These are phyloP conservation scores for Montifringilla adamsi DNA, from an alignment of 2,113 vertebrate species.

Conservation along the genomic window DNA sequence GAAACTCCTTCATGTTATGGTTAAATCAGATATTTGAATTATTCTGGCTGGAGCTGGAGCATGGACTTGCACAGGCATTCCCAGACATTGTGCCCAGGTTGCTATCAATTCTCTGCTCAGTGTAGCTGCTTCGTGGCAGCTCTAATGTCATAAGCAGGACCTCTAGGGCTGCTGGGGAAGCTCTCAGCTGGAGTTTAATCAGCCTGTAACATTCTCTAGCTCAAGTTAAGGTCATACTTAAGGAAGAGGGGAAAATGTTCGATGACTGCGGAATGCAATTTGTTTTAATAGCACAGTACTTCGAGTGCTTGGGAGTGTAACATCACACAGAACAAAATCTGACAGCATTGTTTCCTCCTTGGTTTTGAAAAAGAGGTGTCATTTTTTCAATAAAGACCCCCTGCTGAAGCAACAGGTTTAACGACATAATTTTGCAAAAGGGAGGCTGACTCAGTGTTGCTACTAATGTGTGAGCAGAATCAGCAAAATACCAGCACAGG, in stretches of 20 bases:
- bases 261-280: neutral
- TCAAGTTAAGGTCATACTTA: neutral
- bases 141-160: neutral
- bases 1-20: neutral
- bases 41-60: neutral
- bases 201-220: neutral
- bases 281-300: neutral
- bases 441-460: conserved; percentile 12
- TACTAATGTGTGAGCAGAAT: neutral
- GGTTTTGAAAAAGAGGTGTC: neutral
- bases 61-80: neutral
- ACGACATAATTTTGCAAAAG: neutral
- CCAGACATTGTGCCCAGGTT: neutral
- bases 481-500: neutral
- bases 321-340: neutral
- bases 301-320: neutral
- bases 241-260: neutral
- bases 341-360: neutral
- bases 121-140: accelerated
- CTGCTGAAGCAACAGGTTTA: neutral
- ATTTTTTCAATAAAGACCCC: neutral
- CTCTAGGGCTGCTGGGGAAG: neutral
- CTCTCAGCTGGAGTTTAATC: neutral
- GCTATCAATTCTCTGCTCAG: neutral
- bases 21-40: neutral